Evolutionary conservation across 2,888 invertebrate species (phyloP).

Genomic region (Apamea anceps): DNA sequence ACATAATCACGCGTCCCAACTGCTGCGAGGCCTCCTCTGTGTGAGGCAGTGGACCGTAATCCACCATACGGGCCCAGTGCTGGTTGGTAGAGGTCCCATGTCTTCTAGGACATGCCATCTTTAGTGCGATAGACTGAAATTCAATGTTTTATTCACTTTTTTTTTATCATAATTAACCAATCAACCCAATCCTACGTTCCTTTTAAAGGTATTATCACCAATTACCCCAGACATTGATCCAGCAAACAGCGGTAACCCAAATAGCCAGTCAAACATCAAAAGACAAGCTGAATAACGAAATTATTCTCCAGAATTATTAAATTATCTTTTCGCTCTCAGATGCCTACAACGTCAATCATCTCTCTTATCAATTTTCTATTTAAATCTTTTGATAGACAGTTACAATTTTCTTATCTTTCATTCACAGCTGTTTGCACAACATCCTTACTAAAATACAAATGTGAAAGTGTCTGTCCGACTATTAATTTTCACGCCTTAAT

Average conservation of each 20-base stretch:
- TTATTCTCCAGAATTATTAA: constrained; percentile 25
- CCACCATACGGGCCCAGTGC: neutral
- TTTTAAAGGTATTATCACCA: neutral
- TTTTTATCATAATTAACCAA: neutral
- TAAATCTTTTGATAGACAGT: constrained; percentile 7
- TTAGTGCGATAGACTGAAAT: neutral
- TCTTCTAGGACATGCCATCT: neutral
- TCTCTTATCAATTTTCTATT: constrained; percentile 29
- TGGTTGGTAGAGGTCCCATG: neutral
- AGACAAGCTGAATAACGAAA: constrained; percentile 11
- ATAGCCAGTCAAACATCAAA: constrained; percentile 11
- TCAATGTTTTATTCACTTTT: neutral
- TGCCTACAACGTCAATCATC: constrained; percentile 6
- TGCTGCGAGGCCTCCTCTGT: no score
- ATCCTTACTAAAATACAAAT: neutral
- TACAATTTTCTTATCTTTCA: constrained; percentile 33
- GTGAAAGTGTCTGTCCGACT: neutral
- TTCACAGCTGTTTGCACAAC: constrained; percentile 38
- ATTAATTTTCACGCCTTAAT: no score
- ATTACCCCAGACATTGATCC: constrained; percentile 4
- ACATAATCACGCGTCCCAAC: no score
- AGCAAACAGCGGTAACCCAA: constrained; percentile 21
- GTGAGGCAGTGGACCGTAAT: neutral
- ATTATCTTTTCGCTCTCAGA: constrained; percentile 25
- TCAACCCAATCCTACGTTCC: neutral